phyloP scores from a whole-genome alignment of 2,113 vertebrate species.

The Dermatemys mawii region DNA sequence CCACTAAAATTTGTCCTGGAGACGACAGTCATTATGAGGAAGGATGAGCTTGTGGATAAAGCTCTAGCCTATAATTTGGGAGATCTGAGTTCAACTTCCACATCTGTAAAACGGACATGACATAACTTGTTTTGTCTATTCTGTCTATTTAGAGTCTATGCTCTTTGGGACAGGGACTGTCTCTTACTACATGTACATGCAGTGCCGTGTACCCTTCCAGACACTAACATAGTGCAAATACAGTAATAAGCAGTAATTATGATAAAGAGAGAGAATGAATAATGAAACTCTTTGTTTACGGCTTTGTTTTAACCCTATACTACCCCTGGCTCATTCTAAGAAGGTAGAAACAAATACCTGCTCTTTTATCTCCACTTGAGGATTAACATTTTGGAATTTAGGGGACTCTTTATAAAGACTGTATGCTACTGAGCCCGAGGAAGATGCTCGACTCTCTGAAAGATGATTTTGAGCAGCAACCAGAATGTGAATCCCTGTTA shows the following conservation, averaged over 20 bases:
- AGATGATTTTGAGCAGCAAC: background rate
- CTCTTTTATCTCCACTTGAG: background rate
- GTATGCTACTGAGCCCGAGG: accelerated
- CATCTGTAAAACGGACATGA: background rate
- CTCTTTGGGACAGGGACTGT: background rate
- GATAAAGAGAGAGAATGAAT: background rate
- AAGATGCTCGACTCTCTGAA: background rate
- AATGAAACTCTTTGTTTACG: too few species aligned
- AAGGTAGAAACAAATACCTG: accelerated
- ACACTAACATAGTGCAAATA: too few species aligned
- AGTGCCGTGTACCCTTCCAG: too few species aligned
- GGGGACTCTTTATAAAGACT: accelerated
- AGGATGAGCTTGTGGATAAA: background rate
- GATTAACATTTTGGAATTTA: background rate
- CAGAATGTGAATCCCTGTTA: background rate
- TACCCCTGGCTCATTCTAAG: accelerated
- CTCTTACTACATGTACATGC: background rate
- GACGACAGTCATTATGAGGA: accelerated
- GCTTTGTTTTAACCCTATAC: background rate
- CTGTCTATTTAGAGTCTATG: background rate
- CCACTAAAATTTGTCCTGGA: background rate
- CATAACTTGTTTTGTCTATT: background rate
- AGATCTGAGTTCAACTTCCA: background rate
- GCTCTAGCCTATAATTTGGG: background rate
- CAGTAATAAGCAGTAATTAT: background rate